phyloP scores from a whole-genome alignment of 2,113 vertebrate species.

The Seriola quinqueradiata region DNA sequence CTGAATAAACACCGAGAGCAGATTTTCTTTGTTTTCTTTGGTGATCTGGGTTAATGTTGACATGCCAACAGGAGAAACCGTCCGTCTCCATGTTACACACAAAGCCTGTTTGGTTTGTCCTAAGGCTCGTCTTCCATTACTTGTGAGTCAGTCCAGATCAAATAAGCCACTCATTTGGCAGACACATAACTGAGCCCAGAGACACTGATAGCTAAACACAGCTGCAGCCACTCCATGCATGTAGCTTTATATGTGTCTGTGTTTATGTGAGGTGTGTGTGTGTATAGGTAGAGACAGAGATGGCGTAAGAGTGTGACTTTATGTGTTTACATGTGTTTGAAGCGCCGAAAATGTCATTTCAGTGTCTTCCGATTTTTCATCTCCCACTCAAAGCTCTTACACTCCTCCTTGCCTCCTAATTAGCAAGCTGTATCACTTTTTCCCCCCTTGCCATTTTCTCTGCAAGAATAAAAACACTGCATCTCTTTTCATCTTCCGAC shows the following conservation, averaged over 20 bases:
- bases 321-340: slow-evolving; percentile 43
- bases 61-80: slow-evolving; percentile 45
- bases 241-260: slow-evolving; percentile 22
- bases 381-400: slow-evolving; percentile 74
- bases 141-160: slow-evolving; percentile 68
- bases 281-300: slow-evolving; percentile 3
- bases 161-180: slow-evolving; percentile 82
- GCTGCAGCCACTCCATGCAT: slow-evolving; percentile 84
- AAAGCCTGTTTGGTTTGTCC: slow-evolving; percentile 43
- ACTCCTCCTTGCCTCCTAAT: slow-evolving; percentile 88
- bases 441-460: slow-evolving; percentile 35
- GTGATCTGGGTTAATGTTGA: slow-evolving; percentile 34
- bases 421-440: slow-evolving; percentile 81
- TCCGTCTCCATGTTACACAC: slow-evolving; percentile 31
- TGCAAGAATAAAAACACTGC: slow-evolving; percentile 48
- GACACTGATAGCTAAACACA: slow-evolving; percentile 87
- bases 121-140: slow-evolving; percentile 65
- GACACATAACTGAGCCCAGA: slow-evolving; percentile 78
- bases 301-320: slow-evolving; percentile 8
- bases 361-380: slow-evolving; percentile 38
- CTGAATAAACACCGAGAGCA: not conserved
- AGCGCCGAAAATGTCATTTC: slow-evolving; percentile 51
- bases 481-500: slow-evolving; percentile 89
- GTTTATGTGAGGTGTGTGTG: slow-evolving; percentile 61
- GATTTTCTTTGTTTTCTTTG: not conserved